These are phyloP conservation scores for Semotilus atromaculatus DNA, from an alignment of 2,797 vertebrate species.

Conservation along the genomic window DNA sequence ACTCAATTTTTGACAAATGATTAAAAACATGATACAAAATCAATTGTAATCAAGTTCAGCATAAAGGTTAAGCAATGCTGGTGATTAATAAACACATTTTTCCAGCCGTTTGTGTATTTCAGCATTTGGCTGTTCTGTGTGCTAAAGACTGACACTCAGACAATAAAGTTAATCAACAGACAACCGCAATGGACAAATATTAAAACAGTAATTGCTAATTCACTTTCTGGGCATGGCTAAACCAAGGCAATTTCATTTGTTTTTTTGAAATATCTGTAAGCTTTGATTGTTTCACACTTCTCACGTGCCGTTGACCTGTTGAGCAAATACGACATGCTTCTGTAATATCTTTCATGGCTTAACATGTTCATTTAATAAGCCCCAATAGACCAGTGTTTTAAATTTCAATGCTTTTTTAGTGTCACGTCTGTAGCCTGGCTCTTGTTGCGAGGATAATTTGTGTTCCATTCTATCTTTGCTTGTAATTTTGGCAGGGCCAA, in stretches of 20 bases:
- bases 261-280: neutral
- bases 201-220: neutral
- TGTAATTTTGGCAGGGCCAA: constrained; percentile 53
- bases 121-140: neutral
- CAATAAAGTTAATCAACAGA: neutral
- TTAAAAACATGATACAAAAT: neutral
- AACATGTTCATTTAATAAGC: constrained; percentile 14
- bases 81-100: neutral
- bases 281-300: neutral
- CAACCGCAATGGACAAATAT: neutral
- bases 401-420: constrained; percentile 12
- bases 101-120: neutral
- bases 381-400: constrained; percentile 17
- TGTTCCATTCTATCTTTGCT: constrained; percentile 40
- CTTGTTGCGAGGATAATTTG: constrained; percentile 46
- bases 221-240: neutral
- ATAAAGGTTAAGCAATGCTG: neutral
- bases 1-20: neutral
- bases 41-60: neutral
- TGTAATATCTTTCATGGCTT: neutral
- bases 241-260: neutral
- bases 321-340: neutral
- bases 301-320: constrained; percentile 4
- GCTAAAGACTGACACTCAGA: neutral
- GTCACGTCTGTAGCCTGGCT: constrained; percentile 33